These are phyloP conservation scores for Cheilosia variabilis DNA, from an alignment of 2,888 invertebrate species.

Conservation along the genomic window DNA sequence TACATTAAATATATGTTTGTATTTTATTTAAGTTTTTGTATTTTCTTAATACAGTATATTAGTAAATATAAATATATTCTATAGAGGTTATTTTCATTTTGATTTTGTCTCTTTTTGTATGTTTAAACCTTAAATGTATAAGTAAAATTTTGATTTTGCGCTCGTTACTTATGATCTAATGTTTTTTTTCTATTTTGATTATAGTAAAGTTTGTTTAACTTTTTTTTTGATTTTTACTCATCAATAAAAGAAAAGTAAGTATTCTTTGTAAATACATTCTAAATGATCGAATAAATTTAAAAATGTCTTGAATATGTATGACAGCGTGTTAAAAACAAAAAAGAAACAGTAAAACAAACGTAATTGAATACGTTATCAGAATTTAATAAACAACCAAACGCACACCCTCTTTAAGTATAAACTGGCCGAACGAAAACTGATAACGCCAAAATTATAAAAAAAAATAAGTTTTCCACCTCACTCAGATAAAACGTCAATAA, in stretches of 20 bases:
- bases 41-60: constrained; percentile 53
- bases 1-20: constrained; percentile 70
- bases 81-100: constrained; percentile 60
- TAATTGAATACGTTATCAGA: constrained; percentile 43
- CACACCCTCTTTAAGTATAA: background rate
- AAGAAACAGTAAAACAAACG: constrained; percentile 12
- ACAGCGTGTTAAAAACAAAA: background rate
- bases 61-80: constrained; percentile 75
- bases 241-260: constrained; percentile 23
- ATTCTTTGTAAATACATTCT: constrained; percentile 1
- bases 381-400: constrained; percentile 24
- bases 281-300: background rate
- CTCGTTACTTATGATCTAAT: constrained; percentile 76
- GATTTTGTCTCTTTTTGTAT: constrained; percentile 65
- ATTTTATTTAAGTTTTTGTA: constrained; percentile 45
- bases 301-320: background rate
- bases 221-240: constrained; percentile 48
- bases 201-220: constrained; percentile 44
- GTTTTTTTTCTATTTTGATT: constrained; percentile 24
- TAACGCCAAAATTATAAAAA: constrained; percentile 40
- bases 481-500: constrained; percentile 48
- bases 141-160: constrained; percentile 77
- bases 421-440: constrained; percentile 24
- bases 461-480: constrained; percentile 26
- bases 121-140: constrained; percentile 59